These are phyloP conservation scores for Nasonovia ribisnigri DNA, from an alignment of 2,888 invertebrate species.

Conservation along the genomic window DNA sequence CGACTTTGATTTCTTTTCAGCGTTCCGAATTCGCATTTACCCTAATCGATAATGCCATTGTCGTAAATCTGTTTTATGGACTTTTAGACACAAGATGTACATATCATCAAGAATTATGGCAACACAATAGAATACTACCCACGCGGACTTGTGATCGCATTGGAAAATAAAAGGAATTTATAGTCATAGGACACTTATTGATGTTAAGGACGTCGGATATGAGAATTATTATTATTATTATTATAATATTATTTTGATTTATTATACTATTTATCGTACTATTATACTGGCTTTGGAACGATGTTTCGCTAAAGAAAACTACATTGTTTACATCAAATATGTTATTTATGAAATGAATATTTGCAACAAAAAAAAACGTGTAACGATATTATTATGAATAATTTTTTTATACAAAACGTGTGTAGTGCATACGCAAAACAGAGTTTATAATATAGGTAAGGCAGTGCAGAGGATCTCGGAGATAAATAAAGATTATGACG, in stretches of 20 bases:
- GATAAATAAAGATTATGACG: background rate
- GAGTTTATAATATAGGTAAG: background rate
- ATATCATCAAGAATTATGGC: constrained; percentile 48
- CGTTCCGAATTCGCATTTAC: constrained; percentile 36
- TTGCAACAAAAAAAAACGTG: background rate
- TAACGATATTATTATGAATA: background rate
- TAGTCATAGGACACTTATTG: constrained; percentile 22
- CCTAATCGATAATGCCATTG: constrained; percentile 43
- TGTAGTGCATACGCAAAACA: background rate
- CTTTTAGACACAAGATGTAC: constrained; percentile 57
- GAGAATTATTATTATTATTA: constrained; percentile 27
- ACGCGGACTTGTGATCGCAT: constrained; percentile 41
- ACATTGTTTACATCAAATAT: constrained; percentile 16
- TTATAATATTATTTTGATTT: constrained; percentile 27
- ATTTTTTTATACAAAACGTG: background rate
- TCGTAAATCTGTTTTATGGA: constrained; percentile 60
- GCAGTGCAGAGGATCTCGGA: background rate
- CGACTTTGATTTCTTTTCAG: background rate
- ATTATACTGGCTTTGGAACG: background rate
- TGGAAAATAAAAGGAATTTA: constrained; percentile 53
- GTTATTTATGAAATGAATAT: constrained; percentile 28
- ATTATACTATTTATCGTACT: background rate
- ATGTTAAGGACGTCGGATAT: constrained; percentile 45
- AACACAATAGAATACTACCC: constrained; percentile 60
- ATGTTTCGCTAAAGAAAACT: background rate